Evolutionary conservation across 2,797 vertebrate species (phyloP).

Genomic region (Chloroceryle amazona): DNA sequence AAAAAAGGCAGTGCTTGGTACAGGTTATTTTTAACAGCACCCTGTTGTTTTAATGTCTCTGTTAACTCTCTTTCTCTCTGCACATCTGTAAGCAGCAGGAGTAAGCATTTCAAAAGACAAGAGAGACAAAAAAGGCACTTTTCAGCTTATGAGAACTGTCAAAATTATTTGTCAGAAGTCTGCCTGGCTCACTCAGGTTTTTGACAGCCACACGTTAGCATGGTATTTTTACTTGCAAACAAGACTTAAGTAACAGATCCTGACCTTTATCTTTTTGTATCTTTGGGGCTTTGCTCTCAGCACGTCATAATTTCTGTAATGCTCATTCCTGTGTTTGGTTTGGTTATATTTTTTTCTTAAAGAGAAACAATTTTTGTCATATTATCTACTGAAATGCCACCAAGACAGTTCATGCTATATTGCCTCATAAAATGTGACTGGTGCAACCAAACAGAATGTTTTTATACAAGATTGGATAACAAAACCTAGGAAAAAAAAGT

Average conservation of each 20-base stretch:
- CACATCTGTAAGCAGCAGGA: background rate
- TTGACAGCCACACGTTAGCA: background rate
- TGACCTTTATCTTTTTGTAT: slow-evolving; percentile 52
- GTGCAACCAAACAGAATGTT: background rate
- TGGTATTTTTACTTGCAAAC: slow-evolving; percentile 38
- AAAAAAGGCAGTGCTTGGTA: background rate
- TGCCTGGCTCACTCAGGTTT: background rate
- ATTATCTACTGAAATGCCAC: slow-evolving; percentile 16
- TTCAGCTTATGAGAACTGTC: background rate
- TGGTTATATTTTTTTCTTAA: background rate
- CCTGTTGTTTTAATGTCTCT: background rate
- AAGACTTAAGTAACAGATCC: background rate
- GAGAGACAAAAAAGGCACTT: background rate
- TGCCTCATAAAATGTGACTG: background rate
- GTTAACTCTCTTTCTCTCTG: background rate
- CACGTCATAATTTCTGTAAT: background rate
- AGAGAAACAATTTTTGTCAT: background rate
- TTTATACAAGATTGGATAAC: background rate
- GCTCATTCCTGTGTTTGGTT: background rate
- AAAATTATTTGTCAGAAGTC: slow-evolving; percentile 10
- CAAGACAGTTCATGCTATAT: background rate
- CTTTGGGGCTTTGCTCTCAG: slow-evolving; percentile 1
- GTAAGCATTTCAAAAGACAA: background rate
- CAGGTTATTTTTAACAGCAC: slow-evolving; percentile 2
- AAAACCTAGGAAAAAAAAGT: background rate